phyloP scores from a whole-genome alignment of 1,140 invertebrate genomes.

The Coelopa frigida region DNA sequence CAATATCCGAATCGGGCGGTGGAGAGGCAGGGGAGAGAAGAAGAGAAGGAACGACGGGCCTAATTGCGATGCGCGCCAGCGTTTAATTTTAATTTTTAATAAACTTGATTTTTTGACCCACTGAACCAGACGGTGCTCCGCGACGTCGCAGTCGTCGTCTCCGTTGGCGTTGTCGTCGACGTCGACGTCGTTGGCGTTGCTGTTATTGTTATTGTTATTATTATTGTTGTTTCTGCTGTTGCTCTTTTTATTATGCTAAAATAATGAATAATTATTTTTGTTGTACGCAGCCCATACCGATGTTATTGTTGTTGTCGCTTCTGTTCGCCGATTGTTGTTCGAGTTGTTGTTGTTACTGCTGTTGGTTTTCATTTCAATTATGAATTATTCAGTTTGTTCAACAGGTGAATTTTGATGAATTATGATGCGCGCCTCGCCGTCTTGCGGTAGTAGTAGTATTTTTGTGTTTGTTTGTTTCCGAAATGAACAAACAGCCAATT shows the following conservation, averaged over 20 bases:
- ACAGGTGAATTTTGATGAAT: no score
- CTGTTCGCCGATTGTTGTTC: not conserved
- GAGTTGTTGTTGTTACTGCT: not conserved
- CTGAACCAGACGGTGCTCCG: slow-evolving; percentile 26
- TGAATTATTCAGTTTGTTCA: slow-evolving; percentile 7
- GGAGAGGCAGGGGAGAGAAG: no score
- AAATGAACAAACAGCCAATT: no score
- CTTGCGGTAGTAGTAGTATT: no score
- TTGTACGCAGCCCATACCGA: not conserved
- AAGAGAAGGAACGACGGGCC: no score
- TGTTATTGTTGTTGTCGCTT: not conserved
- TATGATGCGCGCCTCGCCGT: no score
- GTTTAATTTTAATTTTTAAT: slow-evolving; percentile 43
- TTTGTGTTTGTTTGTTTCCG: no score
- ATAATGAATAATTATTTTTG: slow-evolving; percentile 6
- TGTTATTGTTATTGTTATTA: slow-evolving; percentile 4
- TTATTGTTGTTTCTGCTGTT: slow-evolving; percentile 3
- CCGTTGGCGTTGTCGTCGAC: slow-evolving; percentile 12
- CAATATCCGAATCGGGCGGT: no score
- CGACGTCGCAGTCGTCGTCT: slow-evolving; percentile 19
- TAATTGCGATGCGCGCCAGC: slow-evolving; percentile 41
- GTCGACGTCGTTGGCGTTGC: no score
- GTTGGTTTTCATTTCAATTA: slow-evolving; percentile 8
- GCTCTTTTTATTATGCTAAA: slow-evolving; percentile 2
- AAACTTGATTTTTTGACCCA: slow-evolving; percentile 43